Conservation (phyloP, 1,140 invertebrate genomes). For the Tetraneura akinire region DNA sequence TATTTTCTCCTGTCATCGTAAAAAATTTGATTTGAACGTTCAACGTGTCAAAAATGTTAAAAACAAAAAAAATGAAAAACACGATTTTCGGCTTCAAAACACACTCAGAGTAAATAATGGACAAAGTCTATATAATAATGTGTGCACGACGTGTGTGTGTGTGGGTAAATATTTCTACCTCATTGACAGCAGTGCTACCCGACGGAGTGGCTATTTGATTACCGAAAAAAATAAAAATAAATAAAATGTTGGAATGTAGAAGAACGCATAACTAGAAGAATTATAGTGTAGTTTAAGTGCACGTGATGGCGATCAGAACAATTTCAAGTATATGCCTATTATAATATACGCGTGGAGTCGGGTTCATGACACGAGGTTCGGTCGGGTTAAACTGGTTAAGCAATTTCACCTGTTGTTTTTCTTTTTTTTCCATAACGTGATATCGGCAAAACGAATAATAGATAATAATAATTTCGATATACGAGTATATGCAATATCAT, state of each 20-base stretch:
- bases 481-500: neutral
- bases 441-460: neutral
- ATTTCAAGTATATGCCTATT: neutral
- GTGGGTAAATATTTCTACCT: neutral
- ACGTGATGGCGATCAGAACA: neutral
- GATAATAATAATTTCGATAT: too few species aligned
- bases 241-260: conserved; percentile 17
- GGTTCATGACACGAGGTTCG: neutral
- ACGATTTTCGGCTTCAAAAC: too few species aligned
- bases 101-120: too few species aligned
- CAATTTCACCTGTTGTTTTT: neutral
- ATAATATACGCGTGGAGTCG: neutral
- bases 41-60: too few species aligned
- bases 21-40: too few species aligned
- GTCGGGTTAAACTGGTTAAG: neutral
- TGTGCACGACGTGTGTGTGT: too few species aligned
- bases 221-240: neutral
- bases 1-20: too few species aligned
- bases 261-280: neutral
- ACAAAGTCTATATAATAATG: too few species aligned
- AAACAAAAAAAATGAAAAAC: too few species aligned
- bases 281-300: too few species aligned
- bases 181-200: neutral
- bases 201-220: neutral
- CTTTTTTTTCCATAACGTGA: neutral